Evolutionary conservation across 64 coral and sea anemone genomes (phyloP).

Genomic region (Catalaphyllia jardinei): DNA sequence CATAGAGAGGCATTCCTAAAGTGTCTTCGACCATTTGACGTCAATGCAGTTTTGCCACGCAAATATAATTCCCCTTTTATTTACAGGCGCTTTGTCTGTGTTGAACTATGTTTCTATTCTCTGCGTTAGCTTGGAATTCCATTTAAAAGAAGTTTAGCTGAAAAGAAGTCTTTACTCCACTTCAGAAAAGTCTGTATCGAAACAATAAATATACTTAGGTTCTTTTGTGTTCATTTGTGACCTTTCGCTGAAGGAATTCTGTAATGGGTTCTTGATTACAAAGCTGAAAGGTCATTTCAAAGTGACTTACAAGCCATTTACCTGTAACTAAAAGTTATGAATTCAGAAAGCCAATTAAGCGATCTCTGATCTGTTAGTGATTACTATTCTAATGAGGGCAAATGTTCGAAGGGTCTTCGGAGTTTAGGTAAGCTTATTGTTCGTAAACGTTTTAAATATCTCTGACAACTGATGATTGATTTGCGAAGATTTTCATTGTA

Average conservation of each 20-base stretch:
- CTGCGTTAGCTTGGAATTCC: not conserved
- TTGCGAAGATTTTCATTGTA: not conserved
- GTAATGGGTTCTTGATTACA: not conserved
- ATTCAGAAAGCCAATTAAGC: not conserved
- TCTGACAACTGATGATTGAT: not conserved
- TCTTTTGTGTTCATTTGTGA: slow-evolving; percentile 1
- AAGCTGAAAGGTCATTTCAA: not conserved
- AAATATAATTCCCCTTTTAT: not conserved
- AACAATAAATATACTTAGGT: slow-evolving; percentile 6
- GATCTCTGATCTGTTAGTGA: not conserved
- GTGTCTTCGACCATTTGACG: slow-evolving; percentile 10
- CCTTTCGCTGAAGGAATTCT: slow-evolving; percentile 1
- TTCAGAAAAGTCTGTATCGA: not conserved
- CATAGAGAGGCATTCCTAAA: slow-evolving; percentile 25
- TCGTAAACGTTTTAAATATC: not conserved
- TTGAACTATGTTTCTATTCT: not conserved
- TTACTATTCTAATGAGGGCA: not conserved
- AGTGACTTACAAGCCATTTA: not conserved
- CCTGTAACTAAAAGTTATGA: not conserved
- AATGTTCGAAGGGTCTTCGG: not conserved
- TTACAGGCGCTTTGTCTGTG: not conserved
- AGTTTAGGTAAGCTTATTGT: not conserved
- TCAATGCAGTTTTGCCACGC: not conserved
- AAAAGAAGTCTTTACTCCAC: not conserved
- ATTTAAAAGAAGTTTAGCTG: not conserved